Conservation (phyloP, 2,797 vertebrate genomes). For the Prunella strophiata region DNA sequence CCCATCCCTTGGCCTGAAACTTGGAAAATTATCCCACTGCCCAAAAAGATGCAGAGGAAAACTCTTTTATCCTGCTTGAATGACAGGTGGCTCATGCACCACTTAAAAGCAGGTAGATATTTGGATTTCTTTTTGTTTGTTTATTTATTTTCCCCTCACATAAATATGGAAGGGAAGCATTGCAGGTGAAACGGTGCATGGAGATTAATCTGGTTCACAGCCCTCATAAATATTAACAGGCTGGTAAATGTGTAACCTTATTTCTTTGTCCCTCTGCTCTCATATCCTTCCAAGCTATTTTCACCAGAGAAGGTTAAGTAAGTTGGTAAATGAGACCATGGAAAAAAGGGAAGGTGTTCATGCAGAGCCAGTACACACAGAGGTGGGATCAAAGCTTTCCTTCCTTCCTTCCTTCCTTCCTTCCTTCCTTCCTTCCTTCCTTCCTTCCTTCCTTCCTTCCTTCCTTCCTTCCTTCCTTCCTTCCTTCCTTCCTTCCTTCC, state of each 20-base stretch:
- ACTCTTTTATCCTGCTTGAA: neutral
- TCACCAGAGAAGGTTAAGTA: neutral
- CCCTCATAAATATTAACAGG: slow-evolving; percentile 77
- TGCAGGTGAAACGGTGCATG: slow-evolving; percentile 72
- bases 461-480: no score
- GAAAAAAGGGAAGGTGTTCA: neutral
- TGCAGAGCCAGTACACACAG: neutral
- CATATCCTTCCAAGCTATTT: slow-evolving; percentile 55
- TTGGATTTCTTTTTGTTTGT: slow-evolving; percentile 20
- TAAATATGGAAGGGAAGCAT: slow-evolving; percentile 65
- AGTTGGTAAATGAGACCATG: neutral
- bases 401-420: neutral
- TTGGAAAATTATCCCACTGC: neutral
- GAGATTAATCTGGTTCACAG: slow-evolving; percentile 75
- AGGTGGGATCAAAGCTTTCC: neutral
- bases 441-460: neutral
- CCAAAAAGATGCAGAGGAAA: neutral
- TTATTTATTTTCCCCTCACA: slow-evolving; percentile 9
- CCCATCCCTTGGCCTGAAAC: neutral
- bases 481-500: neutral
- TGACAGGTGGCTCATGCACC: neutral
- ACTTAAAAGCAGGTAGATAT: neutral
- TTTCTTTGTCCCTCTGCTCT: slow-evolving; percentile 67
- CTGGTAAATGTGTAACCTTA: slow-evolving; percentile 74
- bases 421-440: neutral